Base-by-base conservation (phyloP, 2,888 invertebrate species). In the Sabatieria punctata region DNA sequence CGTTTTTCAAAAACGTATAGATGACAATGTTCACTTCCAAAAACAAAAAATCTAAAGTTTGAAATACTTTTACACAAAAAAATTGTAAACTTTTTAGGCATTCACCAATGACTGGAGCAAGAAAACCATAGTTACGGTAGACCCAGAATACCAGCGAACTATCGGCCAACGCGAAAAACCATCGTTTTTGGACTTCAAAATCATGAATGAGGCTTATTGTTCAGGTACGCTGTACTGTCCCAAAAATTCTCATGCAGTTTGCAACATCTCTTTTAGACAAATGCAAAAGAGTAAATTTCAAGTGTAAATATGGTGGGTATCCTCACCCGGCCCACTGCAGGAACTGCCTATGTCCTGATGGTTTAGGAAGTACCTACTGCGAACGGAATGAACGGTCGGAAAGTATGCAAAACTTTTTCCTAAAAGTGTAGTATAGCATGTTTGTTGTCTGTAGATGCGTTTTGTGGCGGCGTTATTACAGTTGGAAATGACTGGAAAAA, bases 91-190 rank as follows among this genome's bases (percentile, higher is more conserved):
- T 19, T 13, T 38, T 8, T n/a, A n/a, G n/a, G 61, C 62, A 2
- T 64, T 63, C 51, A 56, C 57, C 36, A 46, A 26, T 24, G 60
- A 63, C 51, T 57, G 58, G 39, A 57, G 46, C 38, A 59, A 56
- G 21, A 52, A 51, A 22, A 63, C 63, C 2, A 50, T 63, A 6
- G 43, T 57, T n/a, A 64, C 63, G 0, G 54, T 54, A 22, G 55
- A 60, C 23, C 54, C 57, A 1, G 49, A 55, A 2, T 63, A 54
- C 44, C 63, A 61, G 45, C 50, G 53, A 24, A 63, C 63, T 1
- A 64, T 64, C 41, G 63, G 63, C 23, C 63, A 63, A 45, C 43
- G 63, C 18, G 63, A 63, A 41, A 50, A 52, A 8, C 54, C 61
- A 4, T 58, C 61, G 4, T 63, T 63, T 48, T 60, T 56, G 41